These are phyloP conservation scores for Nesometra sesokonis DNA, from an alignment of 35 echinoderm and acorn worm species.

Conservation along the genomic window DNA sequence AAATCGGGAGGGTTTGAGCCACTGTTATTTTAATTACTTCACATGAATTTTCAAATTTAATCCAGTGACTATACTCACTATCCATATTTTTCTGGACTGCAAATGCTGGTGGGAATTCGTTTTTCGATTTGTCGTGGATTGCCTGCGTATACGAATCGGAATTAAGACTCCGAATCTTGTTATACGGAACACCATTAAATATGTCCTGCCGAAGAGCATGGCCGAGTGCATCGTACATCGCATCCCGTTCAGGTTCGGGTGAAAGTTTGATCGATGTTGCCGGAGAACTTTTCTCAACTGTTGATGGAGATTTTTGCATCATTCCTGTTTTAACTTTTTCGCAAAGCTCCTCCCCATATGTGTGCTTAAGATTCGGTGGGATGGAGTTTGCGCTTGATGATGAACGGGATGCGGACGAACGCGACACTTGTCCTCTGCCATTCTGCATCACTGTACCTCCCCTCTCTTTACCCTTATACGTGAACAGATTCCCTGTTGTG, in stretches of 20 bases:
- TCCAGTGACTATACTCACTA: slow-evolving; percentile 93
- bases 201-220: slow-evolving; percentile 77
- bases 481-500: slow-evolving; percentile 48
- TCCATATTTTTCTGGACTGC: slow-evolving; percentile 73
- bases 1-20: no score
- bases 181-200: slow-evolving; percentile 79
- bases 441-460: not conserved
- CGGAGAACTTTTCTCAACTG: not conserved
- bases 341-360: slow-evolving; percentile 56
- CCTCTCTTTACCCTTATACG: slow-evolving; percentile 44
- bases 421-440: not conserved
- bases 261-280: not conserved
- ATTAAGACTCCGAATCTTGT: slow-evolving; percentile 70
- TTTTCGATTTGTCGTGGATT: slow-evolving; percentile 25
- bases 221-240: slow-evolving; percentile 62
- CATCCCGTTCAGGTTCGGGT: slow-evolving; percentile 6
- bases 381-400: slow-evolving; percentile 22
- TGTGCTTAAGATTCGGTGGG: slow-evolving; percentile 68
- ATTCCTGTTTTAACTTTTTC: not conserved
- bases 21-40: no score
- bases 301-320: not conserved
- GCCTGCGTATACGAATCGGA: slow-evolving; percentile 79
- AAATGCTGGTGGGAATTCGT: slow-evolving; percentile 73
- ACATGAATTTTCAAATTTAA: no score
- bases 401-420: not conserved